Base-by-base conservation (phyloP, 2,797 vertebrate species). In the Sebastes itinus region DNA sequence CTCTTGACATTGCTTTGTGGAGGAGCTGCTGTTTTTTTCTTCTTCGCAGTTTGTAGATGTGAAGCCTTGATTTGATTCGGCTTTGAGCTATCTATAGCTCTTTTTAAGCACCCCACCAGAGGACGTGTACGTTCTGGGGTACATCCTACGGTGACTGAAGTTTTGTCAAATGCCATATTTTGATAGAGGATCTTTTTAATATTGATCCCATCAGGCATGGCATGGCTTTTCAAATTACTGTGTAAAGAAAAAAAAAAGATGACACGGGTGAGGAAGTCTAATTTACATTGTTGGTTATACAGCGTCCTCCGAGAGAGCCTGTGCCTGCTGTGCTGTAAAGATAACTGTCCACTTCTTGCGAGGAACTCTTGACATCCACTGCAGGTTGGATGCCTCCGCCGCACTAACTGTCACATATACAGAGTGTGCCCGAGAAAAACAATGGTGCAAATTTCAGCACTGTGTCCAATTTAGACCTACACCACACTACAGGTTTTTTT, bases 1-100 rank as follows among this genome's bases (percentile, higher is more conserved):
- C 91, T 91, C 85, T 91, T 93, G 92, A 93, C 94, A 92, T 93
- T 90, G 89, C 92, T 93, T 92, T 89, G 90, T 88, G 89, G 75
- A 87, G 78, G 80, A 91, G 83, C 78, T 23, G 68, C 63, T 62
- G 70, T 77, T 78, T 38, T 28, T 35, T 59, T 65, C 59, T 75
- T 77, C 59, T 35, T 55, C 46, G 72, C 81, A 62, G 81, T 92
- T 90, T 89, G 88, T 81, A 90, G 82, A 91, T 89, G 87, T 88
- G 87, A 91, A 88, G 84, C 90, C 86, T 92, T 90, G 88, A 91
- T 93, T 93, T 91, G 82, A 86, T 84, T 92, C 81, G 52, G 80
- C 88, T 92, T 91, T 90, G 90, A 94, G 93, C 85, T 92, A 91
- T 93, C 78, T 93, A 92, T 92, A 92, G 86, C 84, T 85, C 83